These are phyloP conservation scores for Cataglyphis hispanica DNA, from an alignment of 1,140 invertebrate genomes.

Conservation along the genomic window DNA sequence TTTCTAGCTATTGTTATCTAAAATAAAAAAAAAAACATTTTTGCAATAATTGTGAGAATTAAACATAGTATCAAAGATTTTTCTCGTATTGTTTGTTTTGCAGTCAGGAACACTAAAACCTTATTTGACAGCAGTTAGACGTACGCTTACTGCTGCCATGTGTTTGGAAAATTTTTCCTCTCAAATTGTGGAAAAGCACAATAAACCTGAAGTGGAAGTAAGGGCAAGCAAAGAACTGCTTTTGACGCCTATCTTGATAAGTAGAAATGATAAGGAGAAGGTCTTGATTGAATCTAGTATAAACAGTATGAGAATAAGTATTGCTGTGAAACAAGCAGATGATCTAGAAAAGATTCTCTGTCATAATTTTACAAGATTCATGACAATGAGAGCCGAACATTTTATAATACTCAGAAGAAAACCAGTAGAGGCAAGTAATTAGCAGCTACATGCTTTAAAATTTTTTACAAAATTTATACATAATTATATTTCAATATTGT, in stretches of 20 bases:
- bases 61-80: not conserved
- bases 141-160: constrained; percentile 99
- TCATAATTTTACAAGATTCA: constrained; percentile 99
- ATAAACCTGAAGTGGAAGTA: constrained; percentile 99
- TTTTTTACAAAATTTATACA: not conserved
- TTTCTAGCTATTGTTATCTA: not conserved
- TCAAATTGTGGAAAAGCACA: constrained; percentile 99
- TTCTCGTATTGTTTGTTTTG: constrained; percentile 66
- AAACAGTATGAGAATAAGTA: constrained; percentile 98
- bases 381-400: constrained; percentile 99
- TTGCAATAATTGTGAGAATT: not conserved
- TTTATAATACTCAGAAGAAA: constrained; percentile 98
- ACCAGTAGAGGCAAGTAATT: constrained; percentile 92
- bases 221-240: constrained; percentile 98
- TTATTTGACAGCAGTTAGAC: constrained; percentile 98
- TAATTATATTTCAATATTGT: too few species aligned
- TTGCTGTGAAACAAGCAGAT: constrained; percentile 97
- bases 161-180: constrained; percentile 99
- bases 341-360: constrained; percentile 99
- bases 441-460: not conserved
- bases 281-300: constrained; percentile 96
- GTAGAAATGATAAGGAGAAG: constrained; percentile 99
- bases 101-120: constrained; percentile 97
- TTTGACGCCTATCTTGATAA: constrained; percentile 98
- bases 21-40: too few species aligned